Evolutionary conservation across 2,888 invertebrate species (phyloP).

Genomic region (Chloroclysta siterata): DNA sequence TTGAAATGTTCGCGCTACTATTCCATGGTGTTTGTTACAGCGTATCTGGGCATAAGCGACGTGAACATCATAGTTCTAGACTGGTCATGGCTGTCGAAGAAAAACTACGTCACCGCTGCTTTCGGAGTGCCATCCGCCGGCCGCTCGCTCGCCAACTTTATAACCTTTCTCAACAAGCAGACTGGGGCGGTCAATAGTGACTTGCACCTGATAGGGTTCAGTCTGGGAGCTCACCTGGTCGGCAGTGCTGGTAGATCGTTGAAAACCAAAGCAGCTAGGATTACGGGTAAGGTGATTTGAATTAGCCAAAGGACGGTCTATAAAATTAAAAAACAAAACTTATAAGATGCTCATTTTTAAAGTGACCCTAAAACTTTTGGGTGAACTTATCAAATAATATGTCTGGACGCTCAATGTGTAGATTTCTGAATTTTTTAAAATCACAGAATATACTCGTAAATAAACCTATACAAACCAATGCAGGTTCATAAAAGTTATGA

Average conservation of each 20-base stretch:
- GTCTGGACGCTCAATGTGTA: too few species aligned
- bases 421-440: too few species aligned
- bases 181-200: slow-evolving; percentile 26
- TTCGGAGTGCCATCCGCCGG: slow-evolving; percentile 21
- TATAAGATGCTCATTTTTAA: too few species aligned
- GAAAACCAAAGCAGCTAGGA: slow-evolving; percentile 51
- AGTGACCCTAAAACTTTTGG: too few species aligned
- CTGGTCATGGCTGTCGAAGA: slow-evolving; percentile 26
- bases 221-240: slow-evolving; percentile 67
- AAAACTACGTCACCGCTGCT: slow-evolving; percentile 26
- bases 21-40: slow-evolving; percentile 10
- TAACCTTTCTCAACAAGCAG: slow-evolving; percentile 18
- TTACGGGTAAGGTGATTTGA: slow-evolving; percentile 43
- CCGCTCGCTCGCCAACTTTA: slow-evolving; percentile 23
- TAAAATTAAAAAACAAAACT: too few species aligned
- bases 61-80: slow-evolving; percentile 37
- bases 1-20: too few species aligned
- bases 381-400: too few species aligned
- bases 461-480: too few species aligned
- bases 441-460: too few species aligned
- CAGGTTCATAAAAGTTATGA: too few species aligned
- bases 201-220: slow-evolving; percentile 61
- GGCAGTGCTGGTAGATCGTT: slow-evolving; percentile 57
- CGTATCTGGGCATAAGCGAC: slow-evolving; percentile 22
- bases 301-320: too few species aligned